Conservation (phyloP, 2,888 invertebrate genomes). For the Galerucella pusilla region DNA sequence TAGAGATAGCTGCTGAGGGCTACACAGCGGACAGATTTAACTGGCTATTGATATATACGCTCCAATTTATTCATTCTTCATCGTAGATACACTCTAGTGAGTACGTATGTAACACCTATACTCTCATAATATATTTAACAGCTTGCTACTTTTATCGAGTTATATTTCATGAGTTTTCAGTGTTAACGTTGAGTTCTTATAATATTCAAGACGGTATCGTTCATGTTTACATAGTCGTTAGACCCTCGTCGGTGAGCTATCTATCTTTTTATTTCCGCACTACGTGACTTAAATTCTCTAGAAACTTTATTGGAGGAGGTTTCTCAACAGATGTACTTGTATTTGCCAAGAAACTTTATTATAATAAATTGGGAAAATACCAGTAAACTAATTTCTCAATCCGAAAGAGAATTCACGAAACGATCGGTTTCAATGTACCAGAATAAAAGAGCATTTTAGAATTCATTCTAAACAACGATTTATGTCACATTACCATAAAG, state of each 20-base stretch:
- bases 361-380: not conserved
- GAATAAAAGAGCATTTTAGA: not conserved
- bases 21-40: not conserved
- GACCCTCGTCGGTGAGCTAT: not conserved
- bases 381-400: not conserved
- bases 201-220: not conserved
- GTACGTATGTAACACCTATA: not conserved
- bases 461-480: not conserved
- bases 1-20: no score
- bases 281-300: slow-evolving; percentile 5
- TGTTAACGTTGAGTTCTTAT: not conserved
- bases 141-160: not conserved
- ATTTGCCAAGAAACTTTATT: not conserved
- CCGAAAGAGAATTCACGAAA: not conserved
- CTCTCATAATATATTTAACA: not conserved
- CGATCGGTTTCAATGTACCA: not conserved
- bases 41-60: not conserved
- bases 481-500: not conserved
- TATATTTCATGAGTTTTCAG: not conserved
- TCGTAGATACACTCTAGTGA: not conserved
- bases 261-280: not conserved
- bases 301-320: not conserved
- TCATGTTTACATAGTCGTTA: not conserved
- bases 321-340: not conserved
- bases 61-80: not conserved